Base-by-base conservation (phyloP, 2,888 invertebrate species). In the Eupithecia abbreviata region DNA sequence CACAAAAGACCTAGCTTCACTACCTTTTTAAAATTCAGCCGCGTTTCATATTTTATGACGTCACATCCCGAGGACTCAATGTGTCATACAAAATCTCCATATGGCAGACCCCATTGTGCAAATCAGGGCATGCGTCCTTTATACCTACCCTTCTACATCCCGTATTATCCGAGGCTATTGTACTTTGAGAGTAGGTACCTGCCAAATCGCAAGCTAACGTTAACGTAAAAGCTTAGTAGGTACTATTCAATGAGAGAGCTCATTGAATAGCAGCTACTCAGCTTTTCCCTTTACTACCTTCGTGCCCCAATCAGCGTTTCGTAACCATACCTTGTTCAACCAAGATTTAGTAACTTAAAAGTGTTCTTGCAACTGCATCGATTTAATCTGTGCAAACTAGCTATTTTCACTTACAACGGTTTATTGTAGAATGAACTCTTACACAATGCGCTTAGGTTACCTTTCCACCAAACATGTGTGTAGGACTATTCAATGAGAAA, bases 241-340 rank as follows among this genome's bases (percentile, higher is more conserved):
- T 30, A 30, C 30, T 30, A 30, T 30, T 30, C 30, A 30, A 30
- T 30, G 30, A 30, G 30, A 30, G 30, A 30, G 30, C 67, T 42
- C n/a, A 9, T 30, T 30, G 66, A 67, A 67, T 13, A n/a, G 45
- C n/a, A 18, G 45, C 66, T 10, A 45, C 45, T 68, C 45, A 68
- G 67, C 67, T 67, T n/a, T 67, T 67, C 15, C 4, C n/a, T 68
- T 43, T 62, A 62, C 62, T 51, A 67, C 43, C 67, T 67, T 43
- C n/a, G 67, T 68, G 13, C 45, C 45, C 45, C 67, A 68, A 45
- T 68, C 45, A 68, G 45, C 67, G 45, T 68, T 68, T 68, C 67
- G 15, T 68, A 68, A 18, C n/a, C 45, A 68, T 45, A 1, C 10
- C 43, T 1, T 68, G 43, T 45, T 68, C 9, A 68, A 68, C 42